Evolutionary conservation across 2,797 vertebrate genomes (phyloP), one percentile per base, ranked within the genome.

Genomic region (Neostethus bicornis): DNA sequence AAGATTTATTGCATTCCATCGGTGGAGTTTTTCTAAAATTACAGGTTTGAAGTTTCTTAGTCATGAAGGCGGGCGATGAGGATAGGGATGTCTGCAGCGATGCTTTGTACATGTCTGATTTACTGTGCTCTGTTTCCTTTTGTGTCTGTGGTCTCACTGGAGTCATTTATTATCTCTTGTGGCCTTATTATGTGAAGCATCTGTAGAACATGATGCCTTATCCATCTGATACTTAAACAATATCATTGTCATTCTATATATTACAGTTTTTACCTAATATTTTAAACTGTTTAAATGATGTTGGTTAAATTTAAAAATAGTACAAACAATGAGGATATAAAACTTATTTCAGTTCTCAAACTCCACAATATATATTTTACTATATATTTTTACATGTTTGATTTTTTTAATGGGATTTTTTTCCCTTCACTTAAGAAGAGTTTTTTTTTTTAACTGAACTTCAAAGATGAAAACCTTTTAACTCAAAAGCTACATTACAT

Each of bases 1-100:
- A 77, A 82, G 87, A 93, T 93, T 93, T 92, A 92, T 90, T 83
- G 84, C 90, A 85, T 90, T 92, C 87, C 85, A 80, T 70, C 69
- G 35, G 81, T 76, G 67, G 47, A 84, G 73, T 72, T 65, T 90
- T 87, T 89, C 86, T 90, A 89, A 90, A 93, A 93, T 92, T 90
- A 92, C 90, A 92, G 90, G 91, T 90, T 87, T 80, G 80, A 77
- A 73, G 87, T 85, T 89, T 79, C 76, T 84, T 61, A 84, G 87
- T 91, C 89, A 90, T 70, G 70, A 86, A 89, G 78, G 57, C 73
- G 65, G 73, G 79, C 57, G 86, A 91, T 78, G 87, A 87, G 79
- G 72, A 77, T 66, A 54, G 46, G 59, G 74, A 71, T 74, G 74
- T 81, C 25, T 72, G 65, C 17, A 31, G 49, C 61, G 61, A 48